phyloP scores from a whole-genome alignment of 2,113 vertebrate species.

The Thomomys bottae region DNA sequence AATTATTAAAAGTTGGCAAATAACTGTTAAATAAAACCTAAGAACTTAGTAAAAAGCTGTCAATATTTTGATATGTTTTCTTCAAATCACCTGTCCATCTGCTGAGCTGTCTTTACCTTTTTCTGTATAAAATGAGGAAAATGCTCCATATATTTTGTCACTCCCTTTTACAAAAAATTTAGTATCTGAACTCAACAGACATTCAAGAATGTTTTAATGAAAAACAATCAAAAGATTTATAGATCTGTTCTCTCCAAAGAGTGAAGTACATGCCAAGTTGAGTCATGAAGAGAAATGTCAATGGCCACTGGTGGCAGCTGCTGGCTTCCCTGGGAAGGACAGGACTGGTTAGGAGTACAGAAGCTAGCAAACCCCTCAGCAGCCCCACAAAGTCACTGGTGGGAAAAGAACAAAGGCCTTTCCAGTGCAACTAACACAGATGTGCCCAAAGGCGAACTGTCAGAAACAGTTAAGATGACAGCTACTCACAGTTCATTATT shows the following conservation, averaged over 20 bases:
- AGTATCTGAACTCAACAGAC: constrained; percentile 25
- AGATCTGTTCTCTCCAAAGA: constrained; percentile 46
- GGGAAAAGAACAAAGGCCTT: constrained; percentile 93
- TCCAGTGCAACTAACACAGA: constrained; percentile 93
- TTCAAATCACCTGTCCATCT: constrained; percentile 18
- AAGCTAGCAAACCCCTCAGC: constrained; percentile 88
- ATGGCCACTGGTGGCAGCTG: constrained; percentile 86
- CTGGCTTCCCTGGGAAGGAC: constrained; percentile 84
- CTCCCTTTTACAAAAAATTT: constrained; percentile 29
- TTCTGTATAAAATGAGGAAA: constrained; percentile 4
- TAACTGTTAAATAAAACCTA: neutral
- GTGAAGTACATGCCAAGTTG: constrained; percentile 84
- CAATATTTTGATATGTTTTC: constrained; percentile 12
- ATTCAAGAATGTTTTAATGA: constrained; percentile 10
- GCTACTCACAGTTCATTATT: constrained; percentile 99
- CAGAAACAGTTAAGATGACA: constrained; percentile 97
- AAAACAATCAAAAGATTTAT: constrained; percentile 38
- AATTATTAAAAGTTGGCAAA: constrained; percentile 3
- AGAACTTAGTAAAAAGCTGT: constrained; percentile 25
- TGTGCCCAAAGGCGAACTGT: constrained; percentile 97
- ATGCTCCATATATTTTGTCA: neutral
- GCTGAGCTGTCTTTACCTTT: neutral
- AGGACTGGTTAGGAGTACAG: constrained; percentile 87
- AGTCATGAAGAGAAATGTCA: constrained; percentile 88
- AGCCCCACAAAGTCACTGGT: constrained; percentile 90